Conservation (phyloP, 2,113 vertebrate species). For the Cololabis saira region DNA sequence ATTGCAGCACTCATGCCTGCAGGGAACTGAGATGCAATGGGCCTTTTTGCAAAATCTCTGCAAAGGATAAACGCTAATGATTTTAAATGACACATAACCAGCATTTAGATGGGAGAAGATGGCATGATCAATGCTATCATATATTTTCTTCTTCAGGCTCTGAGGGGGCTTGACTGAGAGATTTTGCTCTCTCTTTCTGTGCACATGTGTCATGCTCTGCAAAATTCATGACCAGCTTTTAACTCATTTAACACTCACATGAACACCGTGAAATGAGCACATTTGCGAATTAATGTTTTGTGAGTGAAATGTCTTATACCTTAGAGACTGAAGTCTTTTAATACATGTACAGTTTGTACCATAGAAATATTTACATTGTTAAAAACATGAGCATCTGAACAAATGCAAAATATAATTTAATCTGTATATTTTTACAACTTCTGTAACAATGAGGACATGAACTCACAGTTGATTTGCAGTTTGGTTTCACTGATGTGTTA, state of each 20-base stretch:
- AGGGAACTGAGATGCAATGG: not conserved
- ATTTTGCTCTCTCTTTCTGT: not conserved
- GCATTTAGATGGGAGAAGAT: not conserved
- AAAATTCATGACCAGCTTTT: conserved; percentile 32
- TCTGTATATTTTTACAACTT: no score
- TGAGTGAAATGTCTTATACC: no score
- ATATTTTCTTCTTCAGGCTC: conserved; percentile 1
- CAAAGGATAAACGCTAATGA: conserved; percentile 16
- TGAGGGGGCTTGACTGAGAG: conserved; percentile 23
- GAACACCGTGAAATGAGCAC: conserved; percentile 16
- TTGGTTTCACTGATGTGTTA: no score
- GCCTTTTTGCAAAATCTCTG: conserved; percentile 5
- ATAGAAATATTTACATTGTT: no score
- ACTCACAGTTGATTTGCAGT: no score
- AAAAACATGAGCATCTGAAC: no score
- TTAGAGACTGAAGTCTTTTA: no score
- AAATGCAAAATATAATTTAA: no score
- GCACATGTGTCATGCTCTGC: not conserved
- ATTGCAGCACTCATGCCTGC: not conserved
- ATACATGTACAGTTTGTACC: no score
- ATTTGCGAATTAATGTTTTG: not conserved
- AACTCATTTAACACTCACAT: conserved; percentile 25
- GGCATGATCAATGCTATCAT: not conserved
- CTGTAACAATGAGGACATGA: no score
- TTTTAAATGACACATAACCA: conserved; percentile 8